Percentiles rank a stretch among this genome's conserved stretches.
These are phyloP conservation scores for Saccostrea glomerata DNA, from an alignment of 1,140 invertebrate species.

Conservation along the genomic window DNA sequence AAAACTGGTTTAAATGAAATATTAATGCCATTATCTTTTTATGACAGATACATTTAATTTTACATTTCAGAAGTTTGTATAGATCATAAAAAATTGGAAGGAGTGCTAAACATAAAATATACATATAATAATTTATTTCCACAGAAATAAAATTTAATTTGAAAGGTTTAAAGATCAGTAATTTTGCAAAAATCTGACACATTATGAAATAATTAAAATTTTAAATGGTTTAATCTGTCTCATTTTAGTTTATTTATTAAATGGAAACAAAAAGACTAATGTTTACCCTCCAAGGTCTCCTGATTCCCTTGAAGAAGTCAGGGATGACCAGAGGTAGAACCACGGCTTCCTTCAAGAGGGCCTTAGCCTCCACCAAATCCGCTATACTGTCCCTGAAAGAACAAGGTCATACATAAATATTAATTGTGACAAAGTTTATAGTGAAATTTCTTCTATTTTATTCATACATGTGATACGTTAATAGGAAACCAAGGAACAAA, in stretches of 20 bases:
- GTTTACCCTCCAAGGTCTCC: constrained; percentile 89
- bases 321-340: constrained; percentile 99
- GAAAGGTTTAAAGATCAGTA: too few species aligned
- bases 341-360: constrained; percentile 97
- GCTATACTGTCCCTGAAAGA: constrained; percentile 92
- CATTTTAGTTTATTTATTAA: neutral
- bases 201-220: too few species aligned
- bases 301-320: constrained; percentile 98
- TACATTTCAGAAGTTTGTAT: neutral
- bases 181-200: too few species aligned
- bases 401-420: neutral
- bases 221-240: too few species aligned
- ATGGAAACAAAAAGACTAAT: neutral
- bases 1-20: neutral
- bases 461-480: too few species aligned
- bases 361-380: constrained; percentile 96
- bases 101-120: neutral
- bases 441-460: too few species aligned
- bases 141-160: too few species aligned
- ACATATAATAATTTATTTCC: too few species aligned
- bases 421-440: too few species aligned
- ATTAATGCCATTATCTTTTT: neutral
- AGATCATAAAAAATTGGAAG: neutral
- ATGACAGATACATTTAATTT: neutral
- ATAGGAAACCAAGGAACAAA: too few species aligned